Conservation (phyloP, 2,888 invertebrate species). For the Suillia variegata region DNA sequence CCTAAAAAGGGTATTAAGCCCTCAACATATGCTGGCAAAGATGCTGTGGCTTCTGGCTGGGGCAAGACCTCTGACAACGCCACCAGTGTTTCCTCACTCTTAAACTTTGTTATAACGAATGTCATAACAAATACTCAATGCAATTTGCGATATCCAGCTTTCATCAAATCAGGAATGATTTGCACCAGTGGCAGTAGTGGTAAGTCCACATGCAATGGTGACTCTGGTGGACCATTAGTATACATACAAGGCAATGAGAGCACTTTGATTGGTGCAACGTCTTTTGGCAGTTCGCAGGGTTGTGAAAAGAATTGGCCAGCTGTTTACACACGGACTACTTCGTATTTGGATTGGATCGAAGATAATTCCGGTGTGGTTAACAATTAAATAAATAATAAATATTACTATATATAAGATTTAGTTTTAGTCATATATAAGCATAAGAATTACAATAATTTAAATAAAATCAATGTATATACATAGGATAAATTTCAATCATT, state of each 20-base stretch:
- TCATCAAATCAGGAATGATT: too few species aligned
- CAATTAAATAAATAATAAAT: not conserved
- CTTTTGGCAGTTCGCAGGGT: conserved; percentile 42
- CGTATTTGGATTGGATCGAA: conserved; percentile 55
- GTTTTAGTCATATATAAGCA: not conserved
- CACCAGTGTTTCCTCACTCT: conserved; percentile 30
- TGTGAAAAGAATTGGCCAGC: conserved; percentile 45
- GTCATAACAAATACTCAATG: conserved; percentile 26
- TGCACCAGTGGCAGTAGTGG: conserved; percentile 57
- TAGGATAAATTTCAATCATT: too few species aligned
- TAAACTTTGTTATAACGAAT: too few species aligned
- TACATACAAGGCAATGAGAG: conserved; percentile 41
- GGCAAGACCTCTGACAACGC: conserved; percentile 37
- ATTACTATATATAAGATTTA: not conserved
- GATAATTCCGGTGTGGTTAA: conserved; percentile 29
- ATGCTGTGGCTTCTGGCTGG: conserved; percentile 40
- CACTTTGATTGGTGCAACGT: conserved; percentile 43
- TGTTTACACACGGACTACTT: conserved; percentile 48
- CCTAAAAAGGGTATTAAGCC: conserved; percentile 31
- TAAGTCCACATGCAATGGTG: conserved; percentile 55
- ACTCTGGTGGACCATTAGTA: conserved; percentile 54
- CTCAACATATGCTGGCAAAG: conserved; percentile 34
- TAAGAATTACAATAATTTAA: not conserved
- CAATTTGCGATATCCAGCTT: too few species aligned
- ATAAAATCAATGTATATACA: not conserved